Conservation (phyloP, 2,888 invertebrate species). For the Gnatocerus cornutus region DNA sequence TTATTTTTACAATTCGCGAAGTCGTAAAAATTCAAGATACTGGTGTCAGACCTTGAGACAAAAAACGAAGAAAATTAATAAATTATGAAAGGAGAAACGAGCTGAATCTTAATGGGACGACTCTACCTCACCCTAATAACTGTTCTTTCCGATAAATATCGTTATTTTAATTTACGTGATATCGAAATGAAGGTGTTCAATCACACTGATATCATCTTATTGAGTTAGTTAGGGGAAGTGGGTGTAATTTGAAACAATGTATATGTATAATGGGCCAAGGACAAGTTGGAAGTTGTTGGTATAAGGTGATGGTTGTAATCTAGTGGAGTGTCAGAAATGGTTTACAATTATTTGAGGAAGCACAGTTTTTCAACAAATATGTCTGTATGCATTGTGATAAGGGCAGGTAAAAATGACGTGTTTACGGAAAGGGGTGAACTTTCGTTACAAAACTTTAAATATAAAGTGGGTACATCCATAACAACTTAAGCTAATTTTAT, state of each 20-base stretch:
- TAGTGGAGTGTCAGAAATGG: too few relatives aligned
- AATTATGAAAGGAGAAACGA: conserved; percentile 15
- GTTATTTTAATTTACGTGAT: conserved; percentile 7
- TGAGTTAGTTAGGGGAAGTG: neutral
- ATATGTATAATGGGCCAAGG: neutral
- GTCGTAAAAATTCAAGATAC: conserved; percentile 12
- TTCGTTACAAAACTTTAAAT: too few relatives aligned
- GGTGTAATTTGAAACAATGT: neutral
- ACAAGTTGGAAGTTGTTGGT: neutral
- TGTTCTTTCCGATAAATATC: conserved; percentile 15
- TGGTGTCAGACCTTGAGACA: conserved; percentile 26
- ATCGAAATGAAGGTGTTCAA: conserved; percentile 11
- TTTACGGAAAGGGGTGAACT: too few relatives aligned
- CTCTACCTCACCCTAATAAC: conserved; percentile 6
- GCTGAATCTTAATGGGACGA: conserved; percentile 12
- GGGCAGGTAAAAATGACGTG: too few relatives aligned
- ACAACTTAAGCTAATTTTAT: too few relatives aligned
- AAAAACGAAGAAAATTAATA: conserved; percentile 24
- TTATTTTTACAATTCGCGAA: conserved; percentile 15
- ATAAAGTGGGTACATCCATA: too few relatives aligned
- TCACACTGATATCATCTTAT: neutral
- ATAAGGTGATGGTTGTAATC: neutral
- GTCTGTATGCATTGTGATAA: too few relatives aligned
- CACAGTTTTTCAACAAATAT: too few relatives aligned
- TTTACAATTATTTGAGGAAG: too few relatives aligned